Percentiles rank a stretch among this genome's conserved stretches.
Evolutionary conservation across 2,888 invertebrate species (phyloP).

Genomic region (Hyppa rectilinea): DNA sequence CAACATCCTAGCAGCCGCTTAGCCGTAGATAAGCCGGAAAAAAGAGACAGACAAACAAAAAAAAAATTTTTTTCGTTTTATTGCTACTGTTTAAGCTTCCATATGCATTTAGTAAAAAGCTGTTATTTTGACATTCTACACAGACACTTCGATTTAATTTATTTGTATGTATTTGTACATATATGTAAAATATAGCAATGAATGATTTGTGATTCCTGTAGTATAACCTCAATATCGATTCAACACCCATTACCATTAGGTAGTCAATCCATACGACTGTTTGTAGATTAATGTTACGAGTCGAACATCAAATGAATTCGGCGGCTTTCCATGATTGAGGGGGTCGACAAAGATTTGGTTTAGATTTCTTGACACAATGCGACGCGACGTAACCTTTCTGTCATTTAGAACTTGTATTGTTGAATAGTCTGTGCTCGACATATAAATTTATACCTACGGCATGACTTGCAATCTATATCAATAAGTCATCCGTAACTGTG

Average conservation of each 20-base stretch:
- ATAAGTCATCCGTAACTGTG: slow-evolving; percentile 28
- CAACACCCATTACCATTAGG: neutral
- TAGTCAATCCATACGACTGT: slow-evolving; percentile 1
- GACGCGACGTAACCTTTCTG: neutral
- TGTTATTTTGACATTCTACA: too few species aligned
- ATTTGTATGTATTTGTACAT: too few species aligned
- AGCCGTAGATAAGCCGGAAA: too few species aligned
- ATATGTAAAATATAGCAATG: too few species aligned
- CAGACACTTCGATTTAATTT: too few species aligned
- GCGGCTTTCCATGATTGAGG: neutral
- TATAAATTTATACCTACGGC: slow-evolving; percentile 9
- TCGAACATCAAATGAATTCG: neutral
- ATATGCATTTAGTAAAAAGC: too few species aligned
- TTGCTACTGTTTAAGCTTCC: too few species aligned
- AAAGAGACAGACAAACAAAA: too few species aligned
- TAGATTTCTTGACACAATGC: neutral
- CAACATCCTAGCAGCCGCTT: too few species aligned
- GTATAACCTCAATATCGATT: slow-evolving; percentile 20
- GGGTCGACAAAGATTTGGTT: neutral
- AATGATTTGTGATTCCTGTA: slow-evolving; percentile 13
- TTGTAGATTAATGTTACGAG: slow-evolving; percentile 2
- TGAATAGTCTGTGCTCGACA: slow-evolving; percentile 14
- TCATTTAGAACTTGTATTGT: slow-evolving; percentile 10
- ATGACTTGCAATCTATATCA: slow-evolving; percentile 24
- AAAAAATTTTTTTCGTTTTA: too few species aligned